These are phyloP conservation scores for Caenorhabditis virilis DNA, from an alignment of 2,888 invertebrate species.

Conservation along the genomic window DNA sequence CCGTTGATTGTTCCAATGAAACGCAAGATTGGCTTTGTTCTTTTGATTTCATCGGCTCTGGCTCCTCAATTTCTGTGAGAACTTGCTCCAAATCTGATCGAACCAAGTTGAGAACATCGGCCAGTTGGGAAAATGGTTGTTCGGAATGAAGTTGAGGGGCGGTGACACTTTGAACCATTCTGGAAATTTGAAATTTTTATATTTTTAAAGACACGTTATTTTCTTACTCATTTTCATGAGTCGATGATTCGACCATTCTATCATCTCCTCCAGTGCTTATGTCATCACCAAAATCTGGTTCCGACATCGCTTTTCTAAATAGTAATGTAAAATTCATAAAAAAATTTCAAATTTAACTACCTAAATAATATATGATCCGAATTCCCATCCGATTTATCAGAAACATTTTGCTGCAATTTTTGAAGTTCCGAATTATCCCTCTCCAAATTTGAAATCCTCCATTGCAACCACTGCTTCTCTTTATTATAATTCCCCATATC, in stretches of 20 bases:
- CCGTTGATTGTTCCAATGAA: constrained; percentile 31
- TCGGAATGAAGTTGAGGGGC: constrained; percentile 14
- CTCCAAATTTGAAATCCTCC: constrained; percentile 56
- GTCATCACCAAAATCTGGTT: constrained; percentile 40
- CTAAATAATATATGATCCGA: too few relatives aligned
- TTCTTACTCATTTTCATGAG: constrained; percentile 16
- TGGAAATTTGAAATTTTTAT: constrained; percentile 7
- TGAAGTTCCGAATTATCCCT: constrained; percentile 51
- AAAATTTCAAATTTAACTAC: too few relatives aligned
- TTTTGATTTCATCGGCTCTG: constrained; percentile 8
- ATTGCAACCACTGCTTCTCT: constrained; percentile 57
- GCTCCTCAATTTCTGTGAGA: constrained; percentile 49
- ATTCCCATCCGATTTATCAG: constrained; percentile 9
- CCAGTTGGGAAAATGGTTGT: constrained; percentile 42
- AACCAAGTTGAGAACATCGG: constrained; percentile 50
- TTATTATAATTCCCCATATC: constrained; percentile 51
- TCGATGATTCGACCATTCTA: constrained; percentile 1
- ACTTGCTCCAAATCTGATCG: constrained; percentile 56
- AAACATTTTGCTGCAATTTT: constrained; percentile 23
- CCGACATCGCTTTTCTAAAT: constrained; percentile 37
- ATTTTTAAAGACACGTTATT: not conserved
- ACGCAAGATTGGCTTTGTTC: constrained; percentile 7
- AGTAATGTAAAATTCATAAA: too few relatives aligned
- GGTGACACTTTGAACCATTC: constrained; percentile 18
- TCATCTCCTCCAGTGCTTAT: constrained; percentile 22